Conservation (phyloP, 2,113 vertebrate species). For the Corythornis madagascariensis region DNA sequence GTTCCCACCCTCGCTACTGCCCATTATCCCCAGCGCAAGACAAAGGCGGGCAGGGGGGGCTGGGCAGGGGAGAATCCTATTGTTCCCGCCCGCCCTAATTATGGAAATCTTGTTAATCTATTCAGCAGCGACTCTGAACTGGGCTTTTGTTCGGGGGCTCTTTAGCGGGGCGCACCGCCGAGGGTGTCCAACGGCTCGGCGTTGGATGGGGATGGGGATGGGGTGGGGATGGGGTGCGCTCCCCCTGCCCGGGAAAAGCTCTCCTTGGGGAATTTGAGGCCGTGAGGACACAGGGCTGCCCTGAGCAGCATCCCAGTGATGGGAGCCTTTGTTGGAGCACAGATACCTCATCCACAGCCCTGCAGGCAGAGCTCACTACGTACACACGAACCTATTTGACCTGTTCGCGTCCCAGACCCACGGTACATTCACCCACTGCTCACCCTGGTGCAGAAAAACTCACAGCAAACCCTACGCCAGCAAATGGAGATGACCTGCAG, state of each 20-base stretch:
- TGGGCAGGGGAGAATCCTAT: constrained; percentile 85
- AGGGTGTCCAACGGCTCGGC: constrained; percentile 57
- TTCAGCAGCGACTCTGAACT: constrained; percentile 78
- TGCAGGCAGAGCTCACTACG: fast-evolving
- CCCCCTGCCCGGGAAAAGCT: not conserved
- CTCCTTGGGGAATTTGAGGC: not conserved
- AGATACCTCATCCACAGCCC: fast-evolving
- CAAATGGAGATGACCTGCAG: fast-evolving
- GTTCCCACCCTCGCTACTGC: constrained; percentile 74
- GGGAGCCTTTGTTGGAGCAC: not conserved
- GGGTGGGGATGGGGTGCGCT: not conserved
- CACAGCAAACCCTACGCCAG: fast-evolving
- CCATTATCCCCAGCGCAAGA: constrained; percentile 86
- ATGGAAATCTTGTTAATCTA: constrained; percentile 99
- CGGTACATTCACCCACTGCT: fast-evolving
- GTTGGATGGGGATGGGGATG: not conserved
- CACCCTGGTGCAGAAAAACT: fast-evolving
- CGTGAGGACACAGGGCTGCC: not conserved
- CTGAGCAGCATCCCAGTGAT: fast-evolving
- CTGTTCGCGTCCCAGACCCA: fast-evolving
- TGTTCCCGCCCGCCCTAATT: constrained; percentile 88
- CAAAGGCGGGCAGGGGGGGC: constrained; percentile 81
- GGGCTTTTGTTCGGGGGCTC: constrained; percentile 73
- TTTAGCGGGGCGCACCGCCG: constrained; percentile 35
- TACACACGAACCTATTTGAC: fast-evolving